phyloP scores from a whole-genome alignment of 2,797 vertebrate genomes.

The Steatocranus sp. region DNA sequence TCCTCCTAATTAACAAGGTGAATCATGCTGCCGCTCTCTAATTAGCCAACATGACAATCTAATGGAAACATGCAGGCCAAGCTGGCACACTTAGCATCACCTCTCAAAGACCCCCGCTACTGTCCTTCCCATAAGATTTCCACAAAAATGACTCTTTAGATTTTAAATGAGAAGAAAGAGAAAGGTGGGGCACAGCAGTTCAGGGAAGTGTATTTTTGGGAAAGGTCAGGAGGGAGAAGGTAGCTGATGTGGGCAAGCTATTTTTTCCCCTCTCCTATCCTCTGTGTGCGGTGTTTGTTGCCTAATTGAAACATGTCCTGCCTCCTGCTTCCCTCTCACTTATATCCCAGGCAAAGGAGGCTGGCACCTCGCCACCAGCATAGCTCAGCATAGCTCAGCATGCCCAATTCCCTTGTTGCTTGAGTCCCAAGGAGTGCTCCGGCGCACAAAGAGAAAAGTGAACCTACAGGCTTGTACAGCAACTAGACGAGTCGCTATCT shows the following conservation, averaged over 20 bases:
- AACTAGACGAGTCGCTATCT: conserved; percentile 71
- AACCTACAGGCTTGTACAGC: conserved; percentile 74
- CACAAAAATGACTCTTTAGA: conserved; percentile 51
- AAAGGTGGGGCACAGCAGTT: conserved; percentile 24
- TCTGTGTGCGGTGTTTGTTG: conserved; percentile 45
- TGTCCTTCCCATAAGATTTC: conserved; percentile 53
- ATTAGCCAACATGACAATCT: conserved; percentile 99
- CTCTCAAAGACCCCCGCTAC: conserved; percentile 75
- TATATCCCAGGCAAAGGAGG: conserved; percentile 65
- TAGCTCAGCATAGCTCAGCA: conserved; percentile 69
- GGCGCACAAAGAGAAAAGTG: conserved; percentile 74
- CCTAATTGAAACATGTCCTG: conserved; percentile 76
- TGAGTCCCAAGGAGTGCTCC: conserved; percentile 73
- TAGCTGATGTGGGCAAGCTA: conserved; percentile 28
- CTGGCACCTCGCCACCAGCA: conserved; percentile 73
- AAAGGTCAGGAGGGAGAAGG: conserved; percentile 57
- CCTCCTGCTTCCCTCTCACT: conserved; percentile 56
- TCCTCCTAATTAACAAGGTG: conserved; percentile 99
- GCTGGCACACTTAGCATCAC: conserved; percentile 82
- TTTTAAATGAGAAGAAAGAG: conserved; percentile 16
- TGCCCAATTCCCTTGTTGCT: conserved; percentile 74
- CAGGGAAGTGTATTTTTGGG: conserved; percentile 39
- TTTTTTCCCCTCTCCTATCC: conserved; percentile 15
- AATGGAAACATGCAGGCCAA: conserved; percentile 89
- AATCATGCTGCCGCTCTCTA: conserved; percentile 97